Evolutionary conservation across 1,140 invertebrate species (phyloP), one percentile per base, ranked within the genome.

Genomic region (Tribolium madens): DNA sequence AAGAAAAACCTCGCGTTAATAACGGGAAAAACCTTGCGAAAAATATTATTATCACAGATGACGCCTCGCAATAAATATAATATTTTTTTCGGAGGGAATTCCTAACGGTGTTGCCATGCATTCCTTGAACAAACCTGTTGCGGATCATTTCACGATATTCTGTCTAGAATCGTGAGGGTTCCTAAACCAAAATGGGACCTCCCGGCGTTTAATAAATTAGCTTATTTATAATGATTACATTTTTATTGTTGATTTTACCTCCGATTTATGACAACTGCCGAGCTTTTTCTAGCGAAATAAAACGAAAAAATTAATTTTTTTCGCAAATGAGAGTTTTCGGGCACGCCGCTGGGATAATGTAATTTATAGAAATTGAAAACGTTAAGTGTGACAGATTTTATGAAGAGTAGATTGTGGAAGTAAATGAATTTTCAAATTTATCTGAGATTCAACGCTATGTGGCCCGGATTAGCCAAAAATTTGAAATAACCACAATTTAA

Each of bases 101-200:
- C 57, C 57, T 64, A 64, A 64, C 57, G 57, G 57, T 64, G 57
- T 64, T 64, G 57, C 26, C 57, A 64, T 18, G 26, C 57, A 64
- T 64, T 64, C 26, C n/a, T 42, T 64, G 21, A 33, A 50, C 48
- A 50, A 64, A 31, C 57, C 52, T 57, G 52, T 57, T 57, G 21
- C 17, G 21, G 57, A 64, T 64, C 57, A 64, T 14, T 14, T 64
- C 57, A 33, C 7, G 21, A 33, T 64, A 7, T 14, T 64, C 52
- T 18, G 14, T 64, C 26, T 64, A 14, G 26, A 33, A 33, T 64
- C 21, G 57, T 64, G 57, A 64, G 21, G 57, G 52, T 57, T 57
- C 14, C 21, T 42, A 42, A 42, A 42, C 36, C n/a, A 26, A 12
- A 3, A n/a, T 60, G 18, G 18, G 53, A 64, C 57, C 57, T 33